Base-by-base conservation (phyloP, 2,888 invertebrate species). In the Calliphora vomitoria region DNA sequence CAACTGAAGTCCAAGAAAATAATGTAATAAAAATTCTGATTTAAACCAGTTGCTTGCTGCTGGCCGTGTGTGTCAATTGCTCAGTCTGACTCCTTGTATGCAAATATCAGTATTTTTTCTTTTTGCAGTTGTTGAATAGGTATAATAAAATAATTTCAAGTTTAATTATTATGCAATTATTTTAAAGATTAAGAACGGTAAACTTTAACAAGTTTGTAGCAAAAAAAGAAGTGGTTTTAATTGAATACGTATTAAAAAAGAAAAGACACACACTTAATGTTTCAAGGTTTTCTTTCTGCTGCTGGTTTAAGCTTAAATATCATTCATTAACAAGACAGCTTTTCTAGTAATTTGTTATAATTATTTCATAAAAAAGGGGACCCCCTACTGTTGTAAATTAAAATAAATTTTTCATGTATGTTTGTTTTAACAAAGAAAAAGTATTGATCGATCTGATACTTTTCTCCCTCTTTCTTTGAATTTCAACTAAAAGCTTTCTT, bases 141-240 rank as follows among this genome's bases (percentile, higher is more conserved):
- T 68, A 38, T 44, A 74, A 79, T 62, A 20, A 81, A 47, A 41
- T 58, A 38, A 82, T 82, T 82, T 87, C 84, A 85, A 85, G 85
- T 87, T 87, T 87, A 87, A 87, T 85, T 87, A 85, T 87, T 85
- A 82, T 85, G 82, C 82, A 79, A 85, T 85, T 85, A 85, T 75
- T 74, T 74, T 53, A 81, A 58, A 79, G 81, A 87, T 87, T 84
- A 68, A 78, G 80, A 83, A 82, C 78, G 78, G 66, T 84, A 60
- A 84, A 74, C 38, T 85, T 75, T 69, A 85, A 62, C 50, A 35
- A 58, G 72, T 44, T 78, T 71, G 62, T 55, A n/a, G 4, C 13
- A 44, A 44, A 44, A 11, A 38, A 68, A 75, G 62, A 72, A 79
- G 74, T 68, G 38, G 79, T 74, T 74, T 69, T 69, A 53, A 76